Base-by-base conservation (phyloP, 1,140 invertebrate species). In the Megalopta genalis region DNA sequence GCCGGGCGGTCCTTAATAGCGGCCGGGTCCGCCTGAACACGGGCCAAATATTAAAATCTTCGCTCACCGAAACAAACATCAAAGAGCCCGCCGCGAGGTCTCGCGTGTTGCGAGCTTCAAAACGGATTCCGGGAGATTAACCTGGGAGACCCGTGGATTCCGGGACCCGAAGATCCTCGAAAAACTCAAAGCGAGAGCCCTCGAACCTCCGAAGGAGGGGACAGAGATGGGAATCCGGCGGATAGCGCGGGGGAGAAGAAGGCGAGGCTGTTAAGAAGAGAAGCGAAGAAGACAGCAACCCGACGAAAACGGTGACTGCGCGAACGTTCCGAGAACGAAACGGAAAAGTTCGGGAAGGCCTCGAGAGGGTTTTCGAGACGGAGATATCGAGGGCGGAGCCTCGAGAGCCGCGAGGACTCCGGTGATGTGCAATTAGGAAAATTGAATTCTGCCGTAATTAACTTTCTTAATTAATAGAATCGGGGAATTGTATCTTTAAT, bases 381-480 rank as follows among this genome's bases (percentile, higher is more conserved):
- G 49, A 73, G 78, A 63, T 64, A 81, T 60, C 69, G 73, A 27
- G 74, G 42, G 46, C 57, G 37, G 66, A 9, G 39, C 25, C 69
- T 71, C 27, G 23, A 23, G 73, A 42, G 3, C 54, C 57, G 63
- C 37, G 74, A 63, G 32, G 70, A 86, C 81, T 83, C 49, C 70
- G 79, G 66, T 81, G 83, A 86, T 87, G 87, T 85, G 86, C 87
- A 90, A 89, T 90, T 90, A 90, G 79, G 85, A 86, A 89, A 90
- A 90, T 90, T 90, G 85, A 88, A 90, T 89, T 85, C 79, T 64
- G 42, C 32, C 70, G 77, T 87, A 90, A 90, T 86, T 88, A 90
- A 88, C 86, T 90, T 89, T 89, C 86, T 88, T 89, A 88, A 90
- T 90, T 89, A 90, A 88, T 89, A 88, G 80, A 87, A 89, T 87